Percentiles rank a stretch among this genome's conserved stretches.
phyloP scores from a whole-genome alignment of 2,888 invertebrate genomes.

The Oxystoma pomonae region DNA sequence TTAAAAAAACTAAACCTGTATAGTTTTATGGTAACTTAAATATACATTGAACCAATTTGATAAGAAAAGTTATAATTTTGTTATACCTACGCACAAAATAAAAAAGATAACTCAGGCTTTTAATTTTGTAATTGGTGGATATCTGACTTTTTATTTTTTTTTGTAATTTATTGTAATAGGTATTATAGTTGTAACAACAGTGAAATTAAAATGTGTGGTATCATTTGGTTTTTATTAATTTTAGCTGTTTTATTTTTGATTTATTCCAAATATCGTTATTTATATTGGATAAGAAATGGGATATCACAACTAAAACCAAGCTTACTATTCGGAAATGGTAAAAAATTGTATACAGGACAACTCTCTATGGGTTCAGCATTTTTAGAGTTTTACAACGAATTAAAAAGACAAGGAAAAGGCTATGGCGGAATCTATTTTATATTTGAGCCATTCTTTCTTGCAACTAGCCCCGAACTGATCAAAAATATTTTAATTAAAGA shows the following conservation, averaged over 20 bases:
- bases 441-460: background rate
- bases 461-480: background rate
- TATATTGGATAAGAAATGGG: background rate
- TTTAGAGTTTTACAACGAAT: background rate
- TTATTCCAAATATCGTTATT: background rate
- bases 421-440: background rate
- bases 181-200: no score
- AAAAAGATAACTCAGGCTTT: no score
- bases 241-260: background rate
- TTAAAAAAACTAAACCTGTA: no score
- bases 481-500: background rate
- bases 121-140: no score
- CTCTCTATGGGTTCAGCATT: background rate
- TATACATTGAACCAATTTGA: no score
- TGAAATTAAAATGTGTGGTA: background rate
- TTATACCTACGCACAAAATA: no score
- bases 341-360: background rate
- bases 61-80: no score
- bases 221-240: background rate
- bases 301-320: background rate
- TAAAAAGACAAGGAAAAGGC: background rate
- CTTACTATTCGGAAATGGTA: background rate
- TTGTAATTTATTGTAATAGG: no score
- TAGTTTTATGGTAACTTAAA: no score
- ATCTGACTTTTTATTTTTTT: no score